Evolutionary conservation across 2,113 vertebrate species (phyloP), one percentile per base, ranked within the genome.

Genomic region (Nyctereutes procyonoides): DNA sequence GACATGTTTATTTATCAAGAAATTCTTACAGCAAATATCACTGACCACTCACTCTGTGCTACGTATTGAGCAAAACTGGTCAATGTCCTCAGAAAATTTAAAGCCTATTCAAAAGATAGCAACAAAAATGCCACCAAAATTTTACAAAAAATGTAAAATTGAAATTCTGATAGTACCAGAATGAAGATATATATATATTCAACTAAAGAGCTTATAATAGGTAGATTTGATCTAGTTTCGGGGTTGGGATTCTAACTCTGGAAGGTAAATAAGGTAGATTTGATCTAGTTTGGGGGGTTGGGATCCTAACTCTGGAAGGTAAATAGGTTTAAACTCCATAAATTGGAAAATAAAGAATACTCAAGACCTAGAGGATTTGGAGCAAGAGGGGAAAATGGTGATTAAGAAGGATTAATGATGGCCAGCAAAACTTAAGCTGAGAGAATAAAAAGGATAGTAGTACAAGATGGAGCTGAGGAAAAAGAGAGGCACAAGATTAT

Each of bases 311-410:
- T 48, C 26, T 80, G 38, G 93, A 82, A 51, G 5, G 8, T 58
- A n/a, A 87, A 11, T 80, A 55, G 53, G 11, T 53, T 87, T 56
- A 28, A 56, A 85, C 51, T 81, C 65, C 22, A 1, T 4, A 58
- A 62, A 90, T 60, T 95, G n/a, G n/a, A 90, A 96, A 83, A 38
- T 60, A 74, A 92, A 79, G 22, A 67, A 48, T 32, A 95, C 84
- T 81, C 12, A 63, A 69, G 56, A 35, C 43, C 38, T 6, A 74
- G 80, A 92, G 43, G 26, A 69, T 22, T 30, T 86, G 48, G n/a
- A 86, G 0, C 8, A 71, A 79, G 65, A 80, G 63, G 16, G 9
- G 19, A 13, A 28, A 90, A 83, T 4, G 1, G 11, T 48, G 19
- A 62, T 67, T n/a, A 71, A 82, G 53, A 62, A 88, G 15, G 15